A percentile compares a stretch with the other conserved stretches of the same genome.
Conservation (phyloP, 2,113 vertebrate genomes). For the Phalacrocorax carbo region DNA sequence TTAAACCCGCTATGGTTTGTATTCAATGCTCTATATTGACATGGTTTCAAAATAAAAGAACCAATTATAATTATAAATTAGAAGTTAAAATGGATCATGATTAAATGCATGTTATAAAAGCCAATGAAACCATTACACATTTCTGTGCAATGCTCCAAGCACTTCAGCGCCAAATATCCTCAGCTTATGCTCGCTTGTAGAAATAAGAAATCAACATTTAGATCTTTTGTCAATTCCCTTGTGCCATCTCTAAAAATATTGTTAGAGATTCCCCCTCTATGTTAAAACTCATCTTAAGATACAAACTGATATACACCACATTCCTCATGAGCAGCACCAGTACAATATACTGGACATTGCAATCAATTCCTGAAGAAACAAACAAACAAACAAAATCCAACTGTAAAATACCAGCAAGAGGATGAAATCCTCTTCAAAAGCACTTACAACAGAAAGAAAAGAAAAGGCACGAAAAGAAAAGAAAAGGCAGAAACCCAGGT, state of each 20-base stretch:
- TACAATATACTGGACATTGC: accelerated
- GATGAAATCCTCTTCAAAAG: neutral
- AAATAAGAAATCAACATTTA: neutral
- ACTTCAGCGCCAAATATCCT: neutral
- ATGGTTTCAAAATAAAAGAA: neutral
- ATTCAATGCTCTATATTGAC: neutral
- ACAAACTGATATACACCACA: accelerated
- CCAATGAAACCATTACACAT: neutral
- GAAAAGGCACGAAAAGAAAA: neutral
- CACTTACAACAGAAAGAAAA: neutral
- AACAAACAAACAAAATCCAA: neutral
- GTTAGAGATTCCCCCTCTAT: neutral
- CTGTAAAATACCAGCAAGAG: neutral
- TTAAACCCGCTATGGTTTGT: neutral
- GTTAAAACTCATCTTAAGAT: neutral
- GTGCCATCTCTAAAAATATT: neutral
- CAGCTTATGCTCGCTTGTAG: neutral
- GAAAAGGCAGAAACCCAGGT: neutral
- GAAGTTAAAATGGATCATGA: neutral
- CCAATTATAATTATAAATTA: neutral
- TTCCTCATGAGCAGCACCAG: neutral
- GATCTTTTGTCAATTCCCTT: neutral
- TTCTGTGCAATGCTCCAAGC: neutral
- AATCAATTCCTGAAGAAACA: neutral
- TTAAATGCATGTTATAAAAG: neutral